Base-by-base conservation (phyloP, 2,113 vertebrate genomes). In the Coryphaenoides rupestris region DNA sequence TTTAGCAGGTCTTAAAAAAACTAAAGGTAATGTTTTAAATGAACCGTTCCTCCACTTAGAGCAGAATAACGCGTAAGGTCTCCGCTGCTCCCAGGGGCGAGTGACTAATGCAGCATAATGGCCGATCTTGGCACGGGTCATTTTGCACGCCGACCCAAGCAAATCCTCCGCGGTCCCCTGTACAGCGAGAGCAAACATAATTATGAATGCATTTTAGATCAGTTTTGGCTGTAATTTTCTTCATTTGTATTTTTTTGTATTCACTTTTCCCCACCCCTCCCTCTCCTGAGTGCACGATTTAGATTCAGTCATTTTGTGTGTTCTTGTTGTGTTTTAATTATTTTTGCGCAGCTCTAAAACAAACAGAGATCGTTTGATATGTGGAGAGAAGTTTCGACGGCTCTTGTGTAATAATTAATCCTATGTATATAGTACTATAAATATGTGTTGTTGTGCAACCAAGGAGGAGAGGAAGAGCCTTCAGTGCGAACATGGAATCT, bases 31-130 rank as follows among this genome's bases (percentile, higher is more conserved):
- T 28, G 26, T 28, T 80, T 70, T 70, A 54, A 77, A 77, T 83
- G 33, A 63, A 70, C 72, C 59, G 60, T 79, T 74, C 58, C 24
- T 66, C 59, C 62, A 56, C 69, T 80, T 78, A 77, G 72, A 76
- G 62, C 72, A 57, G 70, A 83, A 78, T 63, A 81, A 77, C 55
- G n/a, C 69, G 64, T 74, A 69, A 75, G 69, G 61, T 26, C 61
- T 61, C 24, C 56, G 0, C 19, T 60, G 45, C 82, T 79, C 74
- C 80, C 57, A 72, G 73, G 26, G 79, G 82, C 69, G 60, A 4
- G 28, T 80, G 81, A 87, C 85, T 84, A 84, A 87, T 87, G 81
- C 78, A 63, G 66, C 65, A 57, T 84, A 84, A 84, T 87, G 79
- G 74, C 64, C 26, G 52, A 55, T 81, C 70, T 72, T 84, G 81